Conservation (phyloP, 2,888 invertebrate genomes). For the Omphaloscelis lunosa region DNA sequence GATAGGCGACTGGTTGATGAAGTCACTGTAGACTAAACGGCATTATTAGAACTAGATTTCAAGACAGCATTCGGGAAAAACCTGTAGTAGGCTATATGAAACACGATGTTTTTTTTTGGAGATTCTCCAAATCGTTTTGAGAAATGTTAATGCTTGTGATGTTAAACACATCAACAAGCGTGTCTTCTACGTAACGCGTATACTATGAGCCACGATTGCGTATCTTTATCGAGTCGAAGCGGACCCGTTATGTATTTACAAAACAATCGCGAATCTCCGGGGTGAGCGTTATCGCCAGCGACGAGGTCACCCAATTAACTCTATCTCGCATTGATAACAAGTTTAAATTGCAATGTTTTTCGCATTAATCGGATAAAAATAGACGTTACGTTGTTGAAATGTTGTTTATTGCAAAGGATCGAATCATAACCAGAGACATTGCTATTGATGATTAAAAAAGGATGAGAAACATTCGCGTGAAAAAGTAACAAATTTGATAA, state of each 20-base stretch:
- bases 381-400: conserved; percentile 41
- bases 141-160: conserved; percentile 4
- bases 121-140: conserved; percentile 6
- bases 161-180: conserved; percentile 9
- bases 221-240: conserved; percentile 59
- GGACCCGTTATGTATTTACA: conserved; percentile 65
- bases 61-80: background rate
- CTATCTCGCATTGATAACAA: conserved; percentile 64
- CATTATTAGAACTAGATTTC: background rate
- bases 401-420: conserved; percentile 27
- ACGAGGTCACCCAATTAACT: conserved; percentile 73
- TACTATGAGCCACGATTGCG: conserved; percentile 49
- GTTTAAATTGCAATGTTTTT: conserved; percentile 69
- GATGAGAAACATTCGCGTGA: conserved; percentile 15
- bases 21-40: conserved; percentile 10
- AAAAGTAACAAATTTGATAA: conserved; percentile 24
- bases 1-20: conserved; percentile 1
- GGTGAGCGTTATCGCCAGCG: conserved; percentile 60
- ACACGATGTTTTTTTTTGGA: background rate
- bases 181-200: conserved; percentile 55
- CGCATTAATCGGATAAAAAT: conserved; percentile 64
- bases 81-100: background rate
- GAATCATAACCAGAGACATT: background rate
- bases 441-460: conserved; percentile 18
- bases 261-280: conserved; percentile 64